These are phyloP conservation scores for Chironex yamaguchii DNA, from an alignment of 30 jellyfish, hydroid and myxozoan genomes.

Conservation along the genomic window DNA sequence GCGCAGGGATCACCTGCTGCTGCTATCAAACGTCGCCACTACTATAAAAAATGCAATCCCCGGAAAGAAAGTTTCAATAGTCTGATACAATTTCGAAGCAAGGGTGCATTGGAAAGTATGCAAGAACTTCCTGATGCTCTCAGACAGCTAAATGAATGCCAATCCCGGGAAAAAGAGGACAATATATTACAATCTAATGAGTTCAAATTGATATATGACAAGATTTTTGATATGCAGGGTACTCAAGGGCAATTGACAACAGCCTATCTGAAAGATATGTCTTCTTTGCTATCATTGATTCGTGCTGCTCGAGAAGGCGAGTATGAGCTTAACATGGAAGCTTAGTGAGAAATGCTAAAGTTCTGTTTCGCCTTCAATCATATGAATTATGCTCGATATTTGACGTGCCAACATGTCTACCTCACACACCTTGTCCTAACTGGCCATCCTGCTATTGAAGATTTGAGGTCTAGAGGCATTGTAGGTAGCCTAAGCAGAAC, in stretches of 20 bases:
- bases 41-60: too few relatives aligned
- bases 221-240: too few relatives aligned
- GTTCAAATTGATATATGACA: not conserved
- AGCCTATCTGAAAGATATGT: not conserved
- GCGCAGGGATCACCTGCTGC: too few relatives aligned
- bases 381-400: not conserved
- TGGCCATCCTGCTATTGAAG: slow-evolving; percentile 4
- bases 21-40: slow-evolving; percentile 1
- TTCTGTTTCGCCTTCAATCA: not conserved
- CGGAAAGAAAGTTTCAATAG: not conserved
- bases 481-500: not conserved
- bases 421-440: not conserved
- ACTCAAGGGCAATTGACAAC: too few relatives aligned
- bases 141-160: not conserved
- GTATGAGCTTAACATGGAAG: not conserved
- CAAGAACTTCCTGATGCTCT: not conserved
- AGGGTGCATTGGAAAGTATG: not conserved
- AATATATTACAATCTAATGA: not conserved
- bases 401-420: slow-evolving; percentile 9
- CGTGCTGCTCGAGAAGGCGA: too few relatives aligned
- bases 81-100: not conserved
- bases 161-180: not conserved
- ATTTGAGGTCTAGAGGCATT: not conserved
- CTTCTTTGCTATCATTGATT: not conserved
- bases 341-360: not conserved